Evolutionary conservation across 2,797 vertebrate species (phyloP).

Genomic region (Petrocephalus sullivani): DNA sequence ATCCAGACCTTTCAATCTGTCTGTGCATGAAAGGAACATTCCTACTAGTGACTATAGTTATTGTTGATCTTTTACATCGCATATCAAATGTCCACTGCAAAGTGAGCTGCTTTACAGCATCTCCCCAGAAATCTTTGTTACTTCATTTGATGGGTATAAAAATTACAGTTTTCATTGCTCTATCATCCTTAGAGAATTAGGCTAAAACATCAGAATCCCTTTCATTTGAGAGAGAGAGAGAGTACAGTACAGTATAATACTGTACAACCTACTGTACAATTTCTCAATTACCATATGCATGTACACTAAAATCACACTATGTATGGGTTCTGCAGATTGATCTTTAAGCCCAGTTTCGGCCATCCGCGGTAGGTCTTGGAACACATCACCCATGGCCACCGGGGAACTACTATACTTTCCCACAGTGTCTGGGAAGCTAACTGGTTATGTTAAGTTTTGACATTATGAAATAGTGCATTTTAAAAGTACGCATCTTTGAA

Average conservation of each 20-base stretch:
- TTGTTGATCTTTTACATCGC: conserved; percentile 49
- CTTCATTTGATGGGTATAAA: not conserved
- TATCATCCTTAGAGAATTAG: not conserved
- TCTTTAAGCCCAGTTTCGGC: not conserved
- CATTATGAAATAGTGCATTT: not conserved
- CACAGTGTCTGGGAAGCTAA: not conserved
- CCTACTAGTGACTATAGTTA: not conserved
- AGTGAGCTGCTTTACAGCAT: not conserved
- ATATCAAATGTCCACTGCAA: not conserved
- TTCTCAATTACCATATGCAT: not conserved
- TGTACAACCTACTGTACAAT: not conserved
- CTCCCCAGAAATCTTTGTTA: not conserved
- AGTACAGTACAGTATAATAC: not conserved
- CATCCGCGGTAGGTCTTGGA: not conserved
- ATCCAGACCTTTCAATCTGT: not conserved
- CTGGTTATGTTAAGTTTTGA: not conserved
- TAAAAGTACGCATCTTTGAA: no score
- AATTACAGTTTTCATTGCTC: not conserved
- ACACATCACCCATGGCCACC: not conserved
- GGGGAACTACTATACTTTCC: not conserved
- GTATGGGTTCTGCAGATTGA: not conserved
- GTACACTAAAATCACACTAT: not conserved
- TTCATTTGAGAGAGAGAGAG: not conserved
- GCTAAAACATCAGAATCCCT: not conserved
- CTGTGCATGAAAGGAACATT: not conserved